Percentiles rank a stretch among this genome's conserved stretches.
These are phyloP conservation scores for Marmota flaviventris DNA, from an alignment of 2,113 vertebrate species.

Conservation along the genomic window DNA sequence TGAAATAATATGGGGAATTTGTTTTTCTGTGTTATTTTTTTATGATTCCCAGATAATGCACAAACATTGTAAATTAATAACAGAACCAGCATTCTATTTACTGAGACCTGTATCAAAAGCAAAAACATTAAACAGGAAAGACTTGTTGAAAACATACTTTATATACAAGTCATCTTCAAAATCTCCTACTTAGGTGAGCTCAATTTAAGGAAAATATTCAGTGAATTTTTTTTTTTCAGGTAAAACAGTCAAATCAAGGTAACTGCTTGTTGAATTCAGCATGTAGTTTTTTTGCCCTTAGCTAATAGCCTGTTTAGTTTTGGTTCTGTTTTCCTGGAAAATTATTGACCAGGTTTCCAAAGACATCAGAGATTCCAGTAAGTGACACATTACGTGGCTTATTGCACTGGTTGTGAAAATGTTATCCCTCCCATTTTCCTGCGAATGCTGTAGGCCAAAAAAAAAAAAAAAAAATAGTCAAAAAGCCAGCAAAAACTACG, in stretches of 20 bases:
- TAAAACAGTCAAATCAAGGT: not conserved
- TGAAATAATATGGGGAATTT: not conserved
- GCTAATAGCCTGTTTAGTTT: slow-evolving; percentile 43
- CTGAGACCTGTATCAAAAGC: not conserved
- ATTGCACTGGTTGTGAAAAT: slow-evolving; percentile 15
- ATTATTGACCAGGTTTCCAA: slow-evolving; percentile 40
- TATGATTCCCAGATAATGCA: not conserved
- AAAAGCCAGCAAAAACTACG: not conserved
- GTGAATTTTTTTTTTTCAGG: not conserved
- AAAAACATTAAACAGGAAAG: not conserved
- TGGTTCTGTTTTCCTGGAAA: slow-evolving; percentile 34
- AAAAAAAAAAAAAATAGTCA: not conserved
- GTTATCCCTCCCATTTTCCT: not conserved
- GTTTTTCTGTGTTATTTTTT: not conserved
- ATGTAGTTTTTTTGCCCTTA: not conserved
- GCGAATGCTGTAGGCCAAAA: not conserved
- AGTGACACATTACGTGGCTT: slow-evolving; percentile 53
- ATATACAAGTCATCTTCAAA: not conserved
- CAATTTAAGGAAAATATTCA: not conserved
- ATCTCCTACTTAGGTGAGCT: not conserved
- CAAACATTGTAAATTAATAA: not conserved
- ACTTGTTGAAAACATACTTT: not conserved
- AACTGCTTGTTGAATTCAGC: not conserved
- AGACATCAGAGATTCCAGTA: slow-evolving; percentile 50
- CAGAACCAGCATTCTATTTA: not conserved